Percentiles rank a stretch among this genome's conserved stretches.
Conservation (phyloP, 2,797 vertebrate genomes). For the Clarias pachynema region DNA sequence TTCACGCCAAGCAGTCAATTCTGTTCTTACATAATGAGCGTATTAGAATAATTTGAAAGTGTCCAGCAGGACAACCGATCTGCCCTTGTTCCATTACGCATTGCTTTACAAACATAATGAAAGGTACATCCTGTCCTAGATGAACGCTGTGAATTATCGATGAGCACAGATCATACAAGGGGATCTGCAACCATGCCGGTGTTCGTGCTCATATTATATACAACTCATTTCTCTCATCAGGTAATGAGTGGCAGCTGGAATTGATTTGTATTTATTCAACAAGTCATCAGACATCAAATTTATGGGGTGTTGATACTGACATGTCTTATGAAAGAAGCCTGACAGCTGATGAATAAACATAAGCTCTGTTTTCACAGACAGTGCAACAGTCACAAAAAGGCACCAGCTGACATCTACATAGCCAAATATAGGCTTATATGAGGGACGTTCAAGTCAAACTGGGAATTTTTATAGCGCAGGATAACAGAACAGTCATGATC, state of each 20-base stretch:
- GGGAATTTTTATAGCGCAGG: too few species aligned
- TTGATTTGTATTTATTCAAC: not conserved
- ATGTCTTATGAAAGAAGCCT: not conserved
- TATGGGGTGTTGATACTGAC: too few species aligned
- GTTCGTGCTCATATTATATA: not conserved
- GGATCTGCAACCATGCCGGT: not conserved
- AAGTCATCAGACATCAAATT: not conserved
- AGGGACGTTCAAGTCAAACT: too few species aligned
- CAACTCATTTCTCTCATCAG: not conserved
- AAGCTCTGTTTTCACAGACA: not conserved
- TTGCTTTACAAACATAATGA: conserved; percentile 15
- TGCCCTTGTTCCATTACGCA: conserved; percentile 7
- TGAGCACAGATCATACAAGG: not conserved
- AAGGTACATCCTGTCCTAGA: not conserved
- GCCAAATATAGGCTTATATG: not conserved
- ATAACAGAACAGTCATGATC: too few species aligned
- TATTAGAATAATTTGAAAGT: not conserved
- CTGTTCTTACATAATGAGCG: not conserved
- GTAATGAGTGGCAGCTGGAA: not conserved
- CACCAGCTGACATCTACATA: not conserved
- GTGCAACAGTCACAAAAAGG: not conserved
- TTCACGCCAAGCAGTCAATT: not conserved
- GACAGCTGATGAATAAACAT: not conserved
- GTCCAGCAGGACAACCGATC: not conserved
- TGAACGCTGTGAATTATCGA: not conserved